Evolutionary conservation across 2,888 invertebrate species (phyloP).

Genomic region (Thalpophila matura): DNA sequence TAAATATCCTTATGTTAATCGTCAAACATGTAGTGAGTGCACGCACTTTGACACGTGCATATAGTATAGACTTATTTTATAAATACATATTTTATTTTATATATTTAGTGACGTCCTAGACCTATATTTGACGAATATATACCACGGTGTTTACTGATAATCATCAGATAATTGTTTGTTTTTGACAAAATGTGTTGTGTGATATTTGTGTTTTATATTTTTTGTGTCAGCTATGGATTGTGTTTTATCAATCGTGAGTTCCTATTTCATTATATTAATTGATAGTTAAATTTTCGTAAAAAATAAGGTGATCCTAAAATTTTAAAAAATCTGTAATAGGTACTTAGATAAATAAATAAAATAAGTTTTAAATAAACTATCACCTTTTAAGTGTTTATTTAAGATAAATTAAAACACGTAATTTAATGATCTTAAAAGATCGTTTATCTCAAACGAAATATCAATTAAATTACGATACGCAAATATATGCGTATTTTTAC

Average conservation of each 20-base stretch:
- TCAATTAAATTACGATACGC: too few species aligned
- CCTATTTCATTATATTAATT: neutral
- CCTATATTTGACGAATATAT: constrained; percentile 72
- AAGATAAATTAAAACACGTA: too few species aligned
- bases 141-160: constrained; percentile 48
- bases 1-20: constrained; percentile 87
- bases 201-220: constrained; percentile 64
- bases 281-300: neutral
- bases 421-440: too few species aligned
- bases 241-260: constrained; percentile 86
- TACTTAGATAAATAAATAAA: too few species aligned
- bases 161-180: constrained; percentile 67
- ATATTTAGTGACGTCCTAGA: constrained; percentile 69
- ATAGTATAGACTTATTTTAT: constrained; percentile 46
- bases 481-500: too few species aligned
- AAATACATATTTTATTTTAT: constrained; percentile 47
- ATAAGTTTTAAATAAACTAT: too few species aligned
- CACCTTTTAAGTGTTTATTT: too few species aligned
- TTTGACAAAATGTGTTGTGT: constrained; percentile 79
- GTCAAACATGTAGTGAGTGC: constrained; percentile 76
- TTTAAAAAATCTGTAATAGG: too few species aligned
- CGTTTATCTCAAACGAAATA: too few species aligned
- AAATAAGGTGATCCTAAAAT: neutral
- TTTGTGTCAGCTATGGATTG: constrained; percentile 73
- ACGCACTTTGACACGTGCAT: constrained; percentile 75